Percentiles rank a stretch among this genome's conserved stretches.
Evolutionary conservation across 2,113 vertebrate species (phyloP).

Genomic region (Ceuthmochares aereus): DNA sequence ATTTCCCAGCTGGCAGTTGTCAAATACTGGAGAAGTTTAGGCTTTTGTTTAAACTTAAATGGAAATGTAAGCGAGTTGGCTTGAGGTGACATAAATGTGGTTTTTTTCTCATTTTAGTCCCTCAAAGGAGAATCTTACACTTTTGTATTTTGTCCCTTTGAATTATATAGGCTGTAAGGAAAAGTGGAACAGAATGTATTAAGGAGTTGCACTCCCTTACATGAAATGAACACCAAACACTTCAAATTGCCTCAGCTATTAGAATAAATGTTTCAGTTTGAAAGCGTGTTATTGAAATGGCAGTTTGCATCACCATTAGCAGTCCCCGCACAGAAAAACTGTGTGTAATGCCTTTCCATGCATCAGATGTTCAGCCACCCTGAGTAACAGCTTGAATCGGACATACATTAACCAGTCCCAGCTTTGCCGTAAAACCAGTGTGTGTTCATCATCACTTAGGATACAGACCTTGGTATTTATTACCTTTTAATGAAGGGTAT

Average conservation of each 20-base stretch:
- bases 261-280: not conserved
- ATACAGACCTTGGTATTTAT: not conserved
- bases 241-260: not conserved
- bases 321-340: not conserved
- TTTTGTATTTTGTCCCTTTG: not conserved
- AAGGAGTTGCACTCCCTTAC: not conserved
- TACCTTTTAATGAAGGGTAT: not conserved
- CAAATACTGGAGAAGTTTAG: not conserved
- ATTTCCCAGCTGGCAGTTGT: constrained; percentile 42
- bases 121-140: not conserved
- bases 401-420: not conserved
- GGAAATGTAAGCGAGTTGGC: not conserved
- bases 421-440: not conserved
- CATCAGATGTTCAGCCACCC: not conserved
- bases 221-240: not conserved
- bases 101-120: not conserved
- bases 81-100: constrained; percentile 1
- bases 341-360: not conserved
- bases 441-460: not conserved
- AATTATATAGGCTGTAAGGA: not conserved
- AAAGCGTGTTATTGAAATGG: not conserved
- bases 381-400: not conserved
- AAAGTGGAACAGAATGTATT: not conserved
- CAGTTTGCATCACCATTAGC: not conserved
- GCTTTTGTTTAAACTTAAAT: not conserved